These are phyloP conservation scores for Manis crassicaudata DNA, from an alignment of 2,797 vertebrate genomes.

Conservation along the genomic window DNA sequence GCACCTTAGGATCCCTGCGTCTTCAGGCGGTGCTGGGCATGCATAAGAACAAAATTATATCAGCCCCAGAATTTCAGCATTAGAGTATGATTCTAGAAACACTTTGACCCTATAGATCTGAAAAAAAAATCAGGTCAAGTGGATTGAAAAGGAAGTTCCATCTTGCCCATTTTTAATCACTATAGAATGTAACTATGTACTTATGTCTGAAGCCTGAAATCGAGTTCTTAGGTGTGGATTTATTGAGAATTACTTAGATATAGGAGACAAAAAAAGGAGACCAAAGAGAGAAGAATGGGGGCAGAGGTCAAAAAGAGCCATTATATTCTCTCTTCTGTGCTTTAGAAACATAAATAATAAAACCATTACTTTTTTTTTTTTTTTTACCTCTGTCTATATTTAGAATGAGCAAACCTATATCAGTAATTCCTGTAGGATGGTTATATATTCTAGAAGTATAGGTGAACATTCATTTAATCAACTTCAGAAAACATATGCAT, in stretches of 20 bases:
- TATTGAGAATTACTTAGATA: conserved; percentile 49
- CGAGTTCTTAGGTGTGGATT: conserved; percentile 58
- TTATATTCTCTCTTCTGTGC: conserved; percentile 44
- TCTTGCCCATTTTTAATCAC: conserved; percentile 38
- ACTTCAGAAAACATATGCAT: conserved; percentile 58
- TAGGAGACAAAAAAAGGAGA: conserved; percentile 11
- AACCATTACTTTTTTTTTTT: conserved; percentile 14
- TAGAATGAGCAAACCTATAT: conserved; percentile 50
- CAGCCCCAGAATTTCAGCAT: not conserved
- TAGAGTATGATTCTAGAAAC: not conserved
- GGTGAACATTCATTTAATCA: conserved; percentile 51
- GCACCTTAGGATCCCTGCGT: not conserved
- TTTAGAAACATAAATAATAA: conserved; percentile 57
- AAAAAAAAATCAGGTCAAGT: conserved; percentile 50
- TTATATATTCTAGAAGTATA: conserved; percentile 50
- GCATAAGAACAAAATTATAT: not conserved
- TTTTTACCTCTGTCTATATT: conserved; percentile 65
- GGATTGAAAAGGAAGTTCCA: conserved; percentile 17
- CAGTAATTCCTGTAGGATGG: conserved; percentile 55
- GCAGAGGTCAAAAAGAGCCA: conserved; percentile 27
- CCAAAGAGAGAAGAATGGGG: not conserved
- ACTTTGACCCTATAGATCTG: not conserved
- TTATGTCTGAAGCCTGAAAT: conserved; percentile 54
- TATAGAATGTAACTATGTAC: conserved; percentile 48
- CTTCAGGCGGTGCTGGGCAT: not conserved